phyloP scores from a whole-genome alignment of 2,797 vertebrate genomes.

The Hemibagrus guttatus region DNA sequence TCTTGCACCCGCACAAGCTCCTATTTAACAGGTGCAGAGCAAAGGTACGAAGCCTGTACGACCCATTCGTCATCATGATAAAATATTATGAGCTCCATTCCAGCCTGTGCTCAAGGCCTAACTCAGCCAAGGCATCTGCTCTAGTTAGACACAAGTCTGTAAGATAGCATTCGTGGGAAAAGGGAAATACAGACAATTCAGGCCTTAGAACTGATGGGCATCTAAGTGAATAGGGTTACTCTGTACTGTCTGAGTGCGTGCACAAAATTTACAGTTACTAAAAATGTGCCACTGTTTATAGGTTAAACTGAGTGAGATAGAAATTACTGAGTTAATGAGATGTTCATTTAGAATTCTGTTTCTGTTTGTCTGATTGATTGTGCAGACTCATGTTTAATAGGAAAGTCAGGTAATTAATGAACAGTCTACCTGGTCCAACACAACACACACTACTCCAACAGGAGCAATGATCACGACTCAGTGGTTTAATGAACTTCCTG shows the following conservation, averaged over 20 bases:
- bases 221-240: constrained; percentile 10
- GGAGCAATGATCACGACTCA: neutral
- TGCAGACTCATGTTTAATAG: constrained; percentile 5
- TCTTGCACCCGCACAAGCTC: neutral
- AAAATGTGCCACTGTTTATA: neutral
- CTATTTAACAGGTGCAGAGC: constrained; percentile 16
- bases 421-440: neutral
- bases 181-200: constrained; percentile 3
- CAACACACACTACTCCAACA: neutral
- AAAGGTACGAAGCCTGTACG: neutral
- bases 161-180: neutral
- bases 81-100: neutral
- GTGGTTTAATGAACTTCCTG: neutral
- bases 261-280: neutral
- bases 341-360: neutral
- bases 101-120: neutral
- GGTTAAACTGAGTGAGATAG: constrained; percentile 1
- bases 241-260: neutral
- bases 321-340: neutral
- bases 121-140: neutral
- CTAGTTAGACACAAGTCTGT: constrained; percentile 29
- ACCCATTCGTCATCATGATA: constrained; percentile 9
- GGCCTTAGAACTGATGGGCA: neutral
- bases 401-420: neutral
- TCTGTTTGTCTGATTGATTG: neutral